Evolutionary conservation across 2,888 invertebrate species (phyloP).

Genomic region (Agonopterix arenella): DNA sequence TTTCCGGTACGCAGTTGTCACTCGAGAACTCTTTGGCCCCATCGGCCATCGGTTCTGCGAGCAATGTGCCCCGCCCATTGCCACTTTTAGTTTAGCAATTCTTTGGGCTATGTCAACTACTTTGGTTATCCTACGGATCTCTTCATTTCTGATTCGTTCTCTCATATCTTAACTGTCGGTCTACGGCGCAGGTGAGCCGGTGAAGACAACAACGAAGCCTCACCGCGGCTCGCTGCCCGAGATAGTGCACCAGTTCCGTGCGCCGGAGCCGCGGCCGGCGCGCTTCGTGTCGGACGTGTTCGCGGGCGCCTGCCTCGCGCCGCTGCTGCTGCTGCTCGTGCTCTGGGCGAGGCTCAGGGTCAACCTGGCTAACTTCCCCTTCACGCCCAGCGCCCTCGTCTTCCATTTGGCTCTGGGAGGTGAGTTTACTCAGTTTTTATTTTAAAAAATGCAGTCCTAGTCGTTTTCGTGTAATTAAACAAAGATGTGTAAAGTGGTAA

Average conservation of each 20-base stretch:
- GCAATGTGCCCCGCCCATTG: too few relatives aligned
- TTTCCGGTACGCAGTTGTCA: too few relatives aligned
- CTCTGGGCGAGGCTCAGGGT: conserved; percentile 93
- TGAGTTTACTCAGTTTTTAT: conserved; percentile 20
- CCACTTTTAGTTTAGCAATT: too few relatives aligned
- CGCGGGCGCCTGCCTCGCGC: conserved; percentile 88
- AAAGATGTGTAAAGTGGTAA: too few relatives aligned
- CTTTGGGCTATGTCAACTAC: too few relatives aligned
- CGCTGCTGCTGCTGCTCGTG: conserved; percentile 87
- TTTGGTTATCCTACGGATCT: too few relatives aligned
- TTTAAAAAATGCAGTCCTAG: too few relatives aligned
- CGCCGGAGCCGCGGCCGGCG: conserved; percentile 94
- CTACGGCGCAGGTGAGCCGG: conserved; percentile 9
- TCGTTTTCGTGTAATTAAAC: too few relatives aligned
- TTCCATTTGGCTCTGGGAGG: conserved; percentile 95
- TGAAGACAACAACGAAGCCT: not conserved
- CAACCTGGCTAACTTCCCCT: conserved; percentile 89
- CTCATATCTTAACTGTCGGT: not conserved
- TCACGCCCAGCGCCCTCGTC: conserved; percentile 86
- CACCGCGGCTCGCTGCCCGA: conserved; percentile 72
- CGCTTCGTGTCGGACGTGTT: conserved; percentile 93
- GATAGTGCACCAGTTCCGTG: conserved; percentile 90
- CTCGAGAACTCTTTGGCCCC: too few relatives aligned
- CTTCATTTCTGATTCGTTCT: too few relatives aligned
- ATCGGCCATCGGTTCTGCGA: too few relatives aligned